Conservation (phyloP, 2,797 vertebrate genomes). For the Malacoraja senta region DNA sequence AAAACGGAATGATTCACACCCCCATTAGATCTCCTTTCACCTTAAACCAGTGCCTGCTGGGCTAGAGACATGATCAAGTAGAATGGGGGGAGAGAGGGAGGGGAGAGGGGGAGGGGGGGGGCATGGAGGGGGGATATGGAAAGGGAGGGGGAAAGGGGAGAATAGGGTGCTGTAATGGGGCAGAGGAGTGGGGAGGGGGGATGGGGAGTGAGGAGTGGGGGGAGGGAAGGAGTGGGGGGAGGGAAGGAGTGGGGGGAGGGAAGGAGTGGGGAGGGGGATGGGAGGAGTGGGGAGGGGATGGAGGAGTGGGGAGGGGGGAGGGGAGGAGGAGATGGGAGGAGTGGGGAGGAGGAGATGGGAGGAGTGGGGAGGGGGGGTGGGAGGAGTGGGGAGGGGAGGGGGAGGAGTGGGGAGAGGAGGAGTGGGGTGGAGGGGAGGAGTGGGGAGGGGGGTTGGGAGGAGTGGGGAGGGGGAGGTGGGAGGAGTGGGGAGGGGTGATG, state of each 20-base stretch:
- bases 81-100: background rate
- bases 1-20: too few species aligned
- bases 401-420: background rate
- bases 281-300: background rate
- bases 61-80: background rate
- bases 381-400: too few species aligned
- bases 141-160: background rate
- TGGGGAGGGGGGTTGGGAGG: too few species aligned
- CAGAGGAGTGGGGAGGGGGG: slow-evolving; percentile 27
- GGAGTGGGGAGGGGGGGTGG: too few species aligned
- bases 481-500: too few species aligned
- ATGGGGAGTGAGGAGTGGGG: background rate
- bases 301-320: background rate
- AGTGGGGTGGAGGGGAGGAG: background rate
- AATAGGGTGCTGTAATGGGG: slow-evolving; percentile 19
- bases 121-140: background rate
- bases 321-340: background rate
- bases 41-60: too few species aligned
- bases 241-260: too few species aligned
- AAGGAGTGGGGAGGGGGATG: background rate
- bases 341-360: background rate
- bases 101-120: too few species aligned
- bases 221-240: too few species aligned
- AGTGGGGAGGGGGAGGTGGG: too few species aligned
- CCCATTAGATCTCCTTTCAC: too few species aligned